A percentile compares a stretch with the other conserved stretches of the same genome.
Conservation (phyloP, 2,113 vertebrate species). For the Hyaena hyaena region DNA sequence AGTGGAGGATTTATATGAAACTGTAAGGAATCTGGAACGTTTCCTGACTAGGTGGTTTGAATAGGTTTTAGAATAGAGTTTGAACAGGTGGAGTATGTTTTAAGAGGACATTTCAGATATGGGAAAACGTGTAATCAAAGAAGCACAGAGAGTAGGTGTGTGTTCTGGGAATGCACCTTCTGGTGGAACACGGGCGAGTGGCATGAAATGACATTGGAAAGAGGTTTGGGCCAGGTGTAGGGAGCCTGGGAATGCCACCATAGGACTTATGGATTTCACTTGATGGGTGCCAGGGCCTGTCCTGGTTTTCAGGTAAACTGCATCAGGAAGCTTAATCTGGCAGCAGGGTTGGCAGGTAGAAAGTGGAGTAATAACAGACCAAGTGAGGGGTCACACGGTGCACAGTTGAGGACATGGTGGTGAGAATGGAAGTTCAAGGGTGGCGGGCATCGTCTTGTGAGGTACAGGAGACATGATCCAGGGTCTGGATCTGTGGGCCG, state of each 20-base stretch:
- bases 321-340: neutral
- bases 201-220: neutral
- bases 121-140: neutral
- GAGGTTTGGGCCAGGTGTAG: neutral
- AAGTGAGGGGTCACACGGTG: neutral
- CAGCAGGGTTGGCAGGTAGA: neutral
- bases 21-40: neutral
- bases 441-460: neutral
- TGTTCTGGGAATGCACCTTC: neutral
- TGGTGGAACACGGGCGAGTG: neutral
- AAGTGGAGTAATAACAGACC: neutral
- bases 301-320: neutral
- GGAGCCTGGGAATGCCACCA: neutral
- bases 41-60: neutral
- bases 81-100: neutral
- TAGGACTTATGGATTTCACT: neutral
- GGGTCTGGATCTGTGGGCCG: neutral
- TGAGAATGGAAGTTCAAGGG: neutral
- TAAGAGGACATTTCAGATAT: neutral
- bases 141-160: neutral
- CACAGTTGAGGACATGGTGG: rapidly evolving
- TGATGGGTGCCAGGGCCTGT: neutral
- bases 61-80: neutral
- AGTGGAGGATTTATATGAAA: neutral
- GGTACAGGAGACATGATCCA: too few relatives aligned